These are phyloP conservation scores for Samia ricini DNA, from an alignment of 1,140 invertebrate species.

Conservation along the genomic window DNA sequence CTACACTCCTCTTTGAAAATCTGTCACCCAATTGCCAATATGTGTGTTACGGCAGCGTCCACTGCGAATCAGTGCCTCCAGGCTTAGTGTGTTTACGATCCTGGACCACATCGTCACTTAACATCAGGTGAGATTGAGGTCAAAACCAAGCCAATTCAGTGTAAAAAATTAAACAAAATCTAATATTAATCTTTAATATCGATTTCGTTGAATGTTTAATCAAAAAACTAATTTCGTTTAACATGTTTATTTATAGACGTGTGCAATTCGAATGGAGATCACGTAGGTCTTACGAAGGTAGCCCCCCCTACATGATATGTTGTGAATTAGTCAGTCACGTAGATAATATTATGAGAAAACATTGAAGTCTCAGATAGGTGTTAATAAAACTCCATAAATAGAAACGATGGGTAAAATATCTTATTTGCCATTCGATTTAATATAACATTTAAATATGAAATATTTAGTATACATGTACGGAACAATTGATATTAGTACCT, in stretches of 20 bases:
- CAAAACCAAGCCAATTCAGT: too few relatives aligned
- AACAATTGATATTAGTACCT: background rate
- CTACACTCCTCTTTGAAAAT: too few relatives aligned
- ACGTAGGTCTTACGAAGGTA: slow-evolving; percentile 26
- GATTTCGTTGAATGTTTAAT: background rate
- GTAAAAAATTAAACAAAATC: too few relatives aligned
- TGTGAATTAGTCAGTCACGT: slow-evolving; percentile 42
- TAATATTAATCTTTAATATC: background rate
- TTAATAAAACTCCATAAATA: slow-evolving; percentile 19
- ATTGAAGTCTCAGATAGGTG: slow-evolving; percentile 20
- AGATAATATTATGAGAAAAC: slow-evolving; percentile 18
- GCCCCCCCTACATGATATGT: slow-evolving; percentile 20
- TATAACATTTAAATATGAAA: background rate
- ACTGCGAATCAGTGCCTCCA: too few relatives aligned
- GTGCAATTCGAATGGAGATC: background rate
- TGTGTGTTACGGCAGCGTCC: too few relatives aligned
- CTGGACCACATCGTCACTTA: too few relatives aligned
- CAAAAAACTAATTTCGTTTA: background rate
- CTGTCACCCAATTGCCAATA: too few relatives aligned
- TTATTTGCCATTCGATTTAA: background rate
- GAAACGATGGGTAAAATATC: background rate
- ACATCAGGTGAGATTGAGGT: too few relatives aligned
- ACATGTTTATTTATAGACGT: background rate
- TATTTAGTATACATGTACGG: background rate
- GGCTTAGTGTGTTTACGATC: too few relatives aligned